A percentile compares a stretch with the other conserved stretches of the same genome.
Conservation (phyloP, 2,113 vertebrate species). For the Albula glossodonta region DNA sequence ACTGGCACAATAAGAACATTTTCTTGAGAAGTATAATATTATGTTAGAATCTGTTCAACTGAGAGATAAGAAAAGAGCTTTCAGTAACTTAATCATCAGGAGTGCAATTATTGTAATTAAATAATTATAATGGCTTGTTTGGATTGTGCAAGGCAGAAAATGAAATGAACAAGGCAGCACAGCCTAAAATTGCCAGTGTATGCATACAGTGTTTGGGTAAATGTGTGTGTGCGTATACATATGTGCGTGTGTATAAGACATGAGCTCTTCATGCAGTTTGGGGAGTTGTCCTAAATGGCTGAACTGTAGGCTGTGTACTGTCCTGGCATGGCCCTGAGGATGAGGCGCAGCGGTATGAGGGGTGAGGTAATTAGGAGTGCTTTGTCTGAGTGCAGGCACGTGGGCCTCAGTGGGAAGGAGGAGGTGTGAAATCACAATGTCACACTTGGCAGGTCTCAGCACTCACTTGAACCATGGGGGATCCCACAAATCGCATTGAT, state of each 20-base stretch:
- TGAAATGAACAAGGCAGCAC: background rate
- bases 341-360: background rate
- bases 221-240: background rate
- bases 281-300: background rate
- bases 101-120: background rate
- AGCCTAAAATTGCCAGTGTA: background rate
- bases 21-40: too few relatives aligned
- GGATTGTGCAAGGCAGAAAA: background rate
- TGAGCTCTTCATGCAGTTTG: background rate
- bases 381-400: background rate
- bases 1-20: too few relatives aligned
- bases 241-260: background rate
- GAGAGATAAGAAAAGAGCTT: background rate
- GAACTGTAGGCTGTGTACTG: background rate
- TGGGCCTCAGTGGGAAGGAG: conserved; percentile 4
- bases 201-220: background rate
- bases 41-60: background rate
- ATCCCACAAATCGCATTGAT: conserved; percentile 20
- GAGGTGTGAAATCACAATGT: conserved; percentile 50
- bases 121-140: background rate
- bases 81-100: background rate
- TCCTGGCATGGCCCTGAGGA: background rate
- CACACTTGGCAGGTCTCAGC: conserved; percentile 48
- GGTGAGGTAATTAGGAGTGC: background rate
- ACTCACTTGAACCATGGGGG: conserved; percentile 44